phyloP scores from a whole-genome alignment of 2,888 invertebrate species.

The Acronicta alni region DNA sequence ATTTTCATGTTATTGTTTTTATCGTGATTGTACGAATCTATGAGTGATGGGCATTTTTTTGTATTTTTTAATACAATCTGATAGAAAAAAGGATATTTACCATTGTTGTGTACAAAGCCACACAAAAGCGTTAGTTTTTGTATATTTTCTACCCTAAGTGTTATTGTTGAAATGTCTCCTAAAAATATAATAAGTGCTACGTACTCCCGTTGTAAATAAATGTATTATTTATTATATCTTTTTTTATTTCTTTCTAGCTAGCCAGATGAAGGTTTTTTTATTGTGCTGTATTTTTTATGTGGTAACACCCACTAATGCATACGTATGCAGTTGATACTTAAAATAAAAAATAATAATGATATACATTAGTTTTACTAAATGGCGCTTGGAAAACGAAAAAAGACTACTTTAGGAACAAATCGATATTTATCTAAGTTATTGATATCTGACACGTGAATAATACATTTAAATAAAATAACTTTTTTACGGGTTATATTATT shows the following conservation, averaged over 20 bases:
- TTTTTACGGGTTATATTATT: no score
- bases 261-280: no score
- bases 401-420: no score
- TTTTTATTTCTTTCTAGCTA: slow-evolving; percentile 41
- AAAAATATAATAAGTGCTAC: slow-evolving; percentile 85
- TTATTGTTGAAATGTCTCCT: slow-evolving; percentile 57
- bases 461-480: no score
- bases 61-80: background rate
- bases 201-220: slow-evolving; percentile 78
- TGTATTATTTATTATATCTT: slow-evolving; percentile 61
- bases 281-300: no score
- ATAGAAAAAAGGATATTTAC: background rate
- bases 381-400: no score
- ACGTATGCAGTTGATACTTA: no score
- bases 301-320: no score
- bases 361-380: no score
- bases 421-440: no score
- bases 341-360: no score
- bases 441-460: no score
- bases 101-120: slow-evolving; percentile 28
- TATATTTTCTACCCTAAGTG: slow-evolving; percentile 51
- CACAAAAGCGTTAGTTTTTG: slow-evolving; percentile 43
- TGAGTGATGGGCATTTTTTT: slow-evolving; percentile 18
- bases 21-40: slow-evolving; percentile 7
- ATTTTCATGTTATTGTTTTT: slow-evolving; percentile 3